Percentiles rank a stretch among this genome's conserved stretches.
Evolutionary conservation across 2,888 invertebrate species (phyloP).

Genomic region (Agrilus mali): DNA sequence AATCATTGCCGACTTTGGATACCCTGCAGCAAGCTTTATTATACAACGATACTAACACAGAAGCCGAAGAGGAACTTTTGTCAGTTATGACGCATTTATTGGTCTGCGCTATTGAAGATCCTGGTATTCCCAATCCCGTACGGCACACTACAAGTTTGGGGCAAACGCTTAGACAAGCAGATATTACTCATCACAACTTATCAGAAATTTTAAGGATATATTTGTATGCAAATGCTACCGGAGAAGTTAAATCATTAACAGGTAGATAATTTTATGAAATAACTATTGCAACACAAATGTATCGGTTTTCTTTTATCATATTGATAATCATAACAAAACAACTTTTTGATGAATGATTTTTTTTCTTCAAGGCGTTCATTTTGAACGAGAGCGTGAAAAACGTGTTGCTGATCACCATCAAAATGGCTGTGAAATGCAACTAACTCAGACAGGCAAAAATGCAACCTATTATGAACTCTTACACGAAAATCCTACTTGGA

Average conservation of each 20-base stretch:
- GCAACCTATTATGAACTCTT: conserved; percentile 66
- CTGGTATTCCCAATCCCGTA: conserved; percentile 80
- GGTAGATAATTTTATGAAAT: no score
- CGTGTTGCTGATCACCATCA: conserved; percentile 75
- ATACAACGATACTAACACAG: conserved; percentile 56
- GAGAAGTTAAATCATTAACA: conserved; percentile 69
- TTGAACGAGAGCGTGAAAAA: conserved; percentile 69
- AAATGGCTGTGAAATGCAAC: conserved; percentile 51
- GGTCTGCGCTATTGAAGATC: conserved; percentile 88
- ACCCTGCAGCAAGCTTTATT: conserved; percentile 76
- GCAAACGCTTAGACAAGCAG: conserved; percentile 78
- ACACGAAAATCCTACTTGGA: conserved; percentile 66
- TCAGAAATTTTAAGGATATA: conserved; percentile 88
- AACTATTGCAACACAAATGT: no score
- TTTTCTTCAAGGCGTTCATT: conserved; percentile 48
- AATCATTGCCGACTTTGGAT: conserved; percentile 74
- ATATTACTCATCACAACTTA: conserved; percentile 81
- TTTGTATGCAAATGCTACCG: conserved; percentile 78
- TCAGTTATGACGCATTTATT: conserved; percentile 82
- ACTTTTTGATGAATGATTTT: background rate
- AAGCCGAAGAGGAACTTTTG: conserved; percentile 73
- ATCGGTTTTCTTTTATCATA: no score
- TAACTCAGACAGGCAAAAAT: conserved; percentile 58
- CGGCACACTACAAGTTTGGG: conserved; percentile 82
- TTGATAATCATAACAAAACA: background rate